A percentile compares a stretch with the other conserved stretches of the same genome.
These are phyloP conservation scores for rat (Rattus norvegicus) DNA, from an alignment of 2,113 vertebrate species.

Conservation along the genomic window GRCr8 NC_086021.1:128979501-128980000, in stretches of 20 bases:
- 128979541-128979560: background rate
- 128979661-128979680: too few relatives aligned
- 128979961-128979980: background rate
- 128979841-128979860: background rate
- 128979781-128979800: background rate
- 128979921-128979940: too few relatives aligned
- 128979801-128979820: background rate
- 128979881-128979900: background rate
- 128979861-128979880: background rate
- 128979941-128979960: too few relatives aligned
- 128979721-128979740: background rate
- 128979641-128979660: too few relatives aligned
- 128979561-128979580: too few relatives aligned
- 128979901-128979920: too few relatives aligned
- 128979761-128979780: background rate
- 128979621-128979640: background rate
- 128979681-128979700: too few relatives aligned
- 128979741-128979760: background rate
- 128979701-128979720: background rate
- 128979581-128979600: too few relatives aligned
- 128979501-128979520: background rate
- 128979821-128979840: background rate
- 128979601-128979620: too few relatives aligned
- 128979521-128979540: background rate
- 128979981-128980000: background rate